Percentiles rank a stretch among this genome's conserved stretches.
Conservation (phyloP, 2,797 vertebrate genomes). For the Sebastes umbrosus region DNA sequence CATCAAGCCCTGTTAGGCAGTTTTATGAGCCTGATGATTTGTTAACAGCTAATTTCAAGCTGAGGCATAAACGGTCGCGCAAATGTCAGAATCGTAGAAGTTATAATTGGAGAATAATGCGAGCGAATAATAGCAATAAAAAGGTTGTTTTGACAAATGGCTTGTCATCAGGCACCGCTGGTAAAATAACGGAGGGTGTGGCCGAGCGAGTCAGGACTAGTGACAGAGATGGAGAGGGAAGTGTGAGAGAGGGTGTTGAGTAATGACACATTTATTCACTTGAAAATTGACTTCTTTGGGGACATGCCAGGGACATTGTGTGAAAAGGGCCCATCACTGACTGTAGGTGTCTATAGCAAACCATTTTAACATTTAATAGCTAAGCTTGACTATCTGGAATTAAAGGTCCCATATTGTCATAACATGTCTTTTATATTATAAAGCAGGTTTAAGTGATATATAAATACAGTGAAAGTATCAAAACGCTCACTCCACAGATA, state of each 20-base stretch:
- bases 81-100: conserved; percentile 53
- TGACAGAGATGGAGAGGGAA: conserved; percentile 1
- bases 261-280: conserved; percentile 45
- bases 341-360: not conserved
- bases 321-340: conserved; percentile 31
- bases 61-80: conserved; percentile 49
- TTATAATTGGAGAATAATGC: conserved; percentile 70
- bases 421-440: too few relatives aligned
- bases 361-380: too few relatives aligned
- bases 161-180: conserved; percentile 10
- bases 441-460: too few relatives aligned
- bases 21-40: conserved; percentile 64
- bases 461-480: too few relatives aligned
- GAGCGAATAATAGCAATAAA: conserved; percentile 50
- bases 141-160: conserved; percentile 61
- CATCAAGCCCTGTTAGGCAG: conserved; percentile 29
- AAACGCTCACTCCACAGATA: too few relatives aligned
- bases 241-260: conserved; percentile 11
- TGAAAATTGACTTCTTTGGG: conserved; percentile 37
- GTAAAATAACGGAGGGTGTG: conserved; percentile 37
- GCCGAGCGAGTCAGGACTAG: conserved; percentile 12
- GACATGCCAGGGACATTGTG: conserved; percentile 20
- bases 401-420: too few relatives aligned
- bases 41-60: conserved; percentile 61
- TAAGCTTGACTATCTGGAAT: too few relatives aligned